Base-by-base conservation (phyloP, 2,797 vertebrate genomes). In the Crossoptilon crossoptilon region DNA sequence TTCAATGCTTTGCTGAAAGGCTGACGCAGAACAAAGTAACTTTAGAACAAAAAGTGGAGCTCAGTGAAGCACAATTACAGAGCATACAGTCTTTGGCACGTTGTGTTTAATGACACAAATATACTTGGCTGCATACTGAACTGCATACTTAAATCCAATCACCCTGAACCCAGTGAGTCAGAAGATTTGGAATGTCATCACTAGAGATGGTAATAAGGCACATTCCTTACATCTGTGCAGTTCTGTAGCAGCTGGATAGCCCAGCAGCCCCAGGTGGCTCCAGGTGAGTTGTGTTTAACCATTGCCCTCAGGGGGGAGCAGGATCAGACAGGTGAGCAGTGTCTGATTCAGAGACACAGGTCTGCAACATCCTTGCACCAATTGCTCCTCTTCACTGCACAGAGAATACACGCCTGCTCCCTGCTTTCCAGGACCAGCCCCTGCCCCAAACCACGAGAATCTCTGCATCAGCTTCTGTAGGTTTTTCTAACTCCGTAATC, bases 11-110 rank as follows among this genome's bases (percentile, higher is more conserved):
- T 68, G 46, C 33, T 84, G 76, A 80, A 77, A 92, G 44, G 27
- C 19, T 78, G 77, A 90, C 90, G 66, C 29, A 77, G 79, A 91
- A n/a, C 23, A 22, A 81, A 90, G 15, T 51, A 66, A 29, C 23
- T 5, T 31, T 18, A 51, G 24, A 88, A 67, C 63, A 69, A 58
- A 72, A 68, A 49, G 55, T 5, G 71, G 49, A 62, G n/a, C 43
- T 9, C 17, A 24, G 27, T 22, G 63, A 78, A 85, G 29, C 37
- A 41, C 0, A 2, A 14, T 63, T 19, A n/a, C 3, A 35, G 43
- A 79, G 48, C 2, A 10, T 22, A n/a, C 33, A 43, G 59, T 27
- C 31, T 64, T 60, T 51, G 35, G 55, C 10, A 2, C 39, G 43
- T 78, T 68, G 2, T 41, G 9, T 59, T 72, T 63, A 66, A 29